Percentiles rank a stretch among this genome's conserved stretches.
Conservation (phyloP, 2,888 invertebrate genomes). For the Allacma fusca region DNA sequence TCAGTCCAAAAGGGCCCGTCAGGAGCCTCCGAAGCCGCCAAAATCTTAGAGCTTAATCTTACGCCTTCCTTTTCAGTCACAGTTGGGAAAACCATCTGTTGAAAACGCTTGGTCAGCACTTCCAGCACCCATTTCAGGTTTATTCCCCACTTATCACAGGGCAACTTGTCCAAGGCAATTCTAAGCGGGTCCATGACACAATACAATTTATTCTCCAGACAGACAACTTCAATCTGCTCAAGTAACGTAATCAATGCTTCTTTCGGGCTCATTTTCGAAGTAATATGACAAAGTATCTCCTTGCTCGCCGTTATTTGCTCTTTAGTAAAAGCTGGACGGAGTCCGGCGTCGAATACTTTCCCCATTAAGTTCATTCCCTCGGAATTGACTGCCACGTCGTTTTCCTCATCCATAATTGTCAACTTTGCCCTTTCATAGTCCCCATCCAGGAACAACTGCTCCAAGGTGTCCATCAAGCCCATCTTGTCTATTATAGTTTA, state of each 20-base stretch:
- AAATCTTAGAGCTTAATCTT: neutral
- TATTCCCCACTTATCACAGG: slow-evolving; percentile 9
- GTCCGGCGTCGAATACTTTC: slow-evolving; percentile 51
- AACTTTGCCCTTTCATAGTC: slow-evolving; percentile 41
- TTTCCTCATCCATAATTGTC: slow-evolving; percentile 42
- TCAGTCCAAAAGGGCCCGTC: neutral
- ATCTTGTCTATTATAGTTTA: too few relatives aligned
- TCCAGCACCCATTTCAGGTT: slow-evolving; percentile 27
- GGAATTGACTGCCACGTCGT: slow-evolving; percentile 35
- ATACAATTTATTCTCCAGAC: slow-evolving; percentile 22
- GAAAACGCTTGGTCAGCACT: slow-evolving; percentile 5
- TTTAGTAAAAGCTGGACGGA: slow-evolving; percentile 45
- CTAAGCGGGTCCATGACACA: slow-evolving; percentile 2
- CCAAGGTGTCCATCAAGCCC: slow-evolving; percentile 45
- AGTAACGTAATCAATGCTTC: slow-evolving; percentile 45
- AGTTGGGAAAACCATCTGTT: slow-evolving; percentile 18
- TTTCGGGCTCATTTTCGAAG: slow-evolving; percentile 48
- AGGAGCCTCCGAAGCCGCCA: neutral
- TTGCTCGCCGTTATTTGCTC: slow-evolving; percentile 44
- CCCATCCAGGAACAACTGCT: slow-evolving; percentile 41
- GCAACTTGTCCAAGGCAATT: slow-evolving; percentile 13
- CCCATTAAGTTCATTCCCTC: slow-evolving; percentile 57
- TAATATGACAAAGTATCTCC: slow-evolving; percentile 48
- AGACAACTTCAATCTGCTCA: slow-evolving; percentile 65
- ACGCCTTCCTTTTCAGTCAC: neutral